Evolutionary conservation across 2,888 invertebrate species (phyloP).

Genomic region (Heliconius aoede): DNA sequence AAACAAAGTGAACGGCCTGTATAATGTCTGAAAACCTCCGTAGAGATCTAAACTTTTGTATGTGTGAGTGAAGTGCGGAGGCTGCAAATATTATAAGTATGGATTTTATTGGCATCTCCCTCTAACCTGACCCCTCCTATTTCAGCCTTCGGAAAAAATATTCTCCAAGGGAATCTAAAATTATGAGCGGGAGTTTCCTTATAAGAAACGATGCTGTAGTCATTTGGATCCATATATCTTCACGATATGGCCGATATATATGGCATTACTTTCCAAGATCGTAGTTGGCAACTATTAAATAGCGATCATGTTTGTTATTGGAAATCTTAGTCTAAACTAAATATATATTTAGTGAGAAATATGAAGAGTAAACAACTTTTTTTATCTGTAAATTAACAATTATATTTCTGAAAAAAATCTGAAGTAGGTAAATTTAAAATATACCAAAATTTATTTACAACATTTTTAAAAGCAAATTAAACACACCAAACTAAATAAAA

Average conservation of each 20-base stretch:
- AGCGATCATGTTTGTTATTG: conserved; percentile 49
- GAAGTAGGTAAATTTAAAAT: too few relatives aligned
- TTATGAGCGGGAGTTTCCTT: conserved; percentile 68
- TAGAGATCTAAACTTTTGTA: conserved; percentile 76
- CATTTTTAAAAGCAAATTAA: too few relatives aligned
- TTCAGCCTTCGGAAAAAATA: conserved; percentile 73
- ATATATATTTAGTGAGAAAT: neutral
- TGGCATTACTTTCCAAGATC: conserved; percentile 53
- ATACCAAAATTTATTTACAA: too few relatives aligned
- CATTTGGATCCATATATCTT: conserved; percentile 74
- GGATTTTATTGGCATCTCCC: conserved; percentile 77
- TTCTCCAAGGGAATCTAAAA: conserved; percentile 77
- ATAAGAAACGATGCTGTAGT: conserved; percentile 75
- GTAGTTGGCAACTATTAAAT: conserved; percentile 41
- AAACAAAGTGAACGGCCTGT: conserved; percentile 57
- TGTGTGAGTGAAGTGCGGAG: conserved; percentile 76
- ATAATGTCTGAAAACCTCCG: conserved; percentile 73
- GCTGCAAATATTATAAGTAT: conserved; percentile 84
- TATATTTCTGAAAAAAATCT: too few relatives aligned
- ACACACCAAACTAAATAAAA: too few relatives aligned
- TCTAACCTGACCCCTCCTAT: conserved; percentile 58
- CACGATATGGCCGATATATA: conserved; percentile 37
- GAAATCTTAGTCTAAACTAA: conserved; percentile 32
- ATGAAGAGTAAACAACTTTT: neutral
- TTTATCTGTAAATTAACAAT: neutral